Evolutionary conservation across 23 tunicate species (phyloP), one percentile per base, ranked within the genome.

Genomic region (Ciona savignyi): DNA sequence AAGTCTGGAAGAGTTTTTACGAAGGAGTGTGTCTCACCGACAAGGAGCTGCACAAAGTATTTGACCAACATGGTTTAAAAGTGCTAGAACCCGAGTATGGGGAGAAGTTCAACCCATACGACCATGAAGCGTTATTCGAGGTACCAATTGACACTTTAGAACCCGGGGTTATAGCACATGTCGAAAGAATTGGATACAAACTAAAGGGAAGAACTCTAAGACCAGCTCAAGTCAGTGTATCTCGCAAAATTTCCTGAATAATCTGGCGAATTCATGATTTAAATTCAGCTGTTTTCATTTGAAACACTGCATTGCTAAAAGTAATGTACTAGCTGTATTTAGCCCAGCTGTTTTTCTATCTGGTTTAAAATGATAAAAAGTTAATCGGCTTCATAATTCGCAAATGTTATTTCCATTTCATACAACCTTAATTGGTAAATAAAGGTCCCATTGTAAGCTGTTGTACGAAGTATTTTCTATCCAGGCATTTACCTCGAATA

Each of bases 81-180:
- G 34, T 74, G 25, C 21, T 91, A 1, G 30, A 78, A 15, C 91
- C 97, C 15, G 63, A 80, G 30, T 72, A 77, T 34, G 97, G 97
- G 24, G 91, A 91, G 31, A 91, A 91, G 65, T 91, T 91, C 61
- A 80, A 91, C 67, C 97, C 97, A 0, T 79, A 85, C 60, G 78
- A 79, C 33, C 97, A 91, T 34, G 97, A 91, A 62, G 97, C 97
- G 11, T 30, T 91, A 67, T 91, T 91, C 80, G 84, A 84, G 70
- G 70, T 63, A 1, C 97, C 97, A 4, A 60, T 67, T 65, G 82
- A 73, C 3, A 85, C 78, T 1, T 32, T 91, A 78, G 80, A 85
- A 28, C 86, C 86, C 15, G 91, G 91, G 2, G 19, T 34, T 21
- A 62, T 91, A 1, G 91, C 91, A 48, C 91, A 84, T 68, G 74